Conservation (phyloP, 2,113 vertebrate genomes). For the Lophotis ruficrista region DNA sequence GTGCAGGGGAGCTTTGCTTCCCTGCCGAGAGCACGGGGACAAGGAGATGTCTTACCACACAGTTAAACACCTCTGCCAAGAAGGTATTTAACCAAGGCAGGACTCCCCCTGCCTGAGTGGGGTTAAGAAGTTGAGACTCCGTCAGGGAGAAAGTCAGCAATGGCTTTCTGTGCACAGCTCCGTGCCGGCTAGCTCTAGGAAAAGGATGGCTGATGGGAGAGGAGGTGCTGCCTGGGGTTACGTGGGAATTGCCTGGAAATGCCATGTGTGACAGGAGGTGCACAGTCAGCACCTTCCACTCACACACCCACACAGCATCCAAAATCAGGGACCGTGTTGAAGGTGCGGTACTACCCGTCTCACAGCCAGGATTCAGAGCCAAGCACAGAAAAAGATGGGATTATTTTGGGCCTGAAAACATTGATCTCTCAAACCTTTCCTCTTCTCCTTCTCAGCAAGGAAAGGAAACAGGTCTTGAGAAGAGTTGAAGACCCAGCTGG, state of each 20-base stretch:
- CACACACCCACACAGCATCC: neutral
- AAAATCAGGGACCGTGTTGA: neutral
- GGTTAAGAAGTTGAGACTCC: neutral
- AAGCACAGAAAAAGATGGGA: neutral
- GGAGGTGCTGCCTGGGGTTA: neutral
- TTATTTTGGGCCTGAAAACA: neutral
- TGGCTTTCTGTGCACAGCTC: neutral
- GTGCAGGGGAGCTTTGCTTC: neutral
- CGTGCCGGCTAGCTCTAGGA: rapidly evolving
- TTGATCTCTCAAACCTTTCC: neutral
- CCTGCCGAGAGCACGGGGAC: rapidly evolving
- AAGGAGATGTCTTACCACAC: neutral
- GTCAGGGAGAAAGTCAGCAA: neutral
- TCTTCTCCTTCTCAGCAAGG: neutral
- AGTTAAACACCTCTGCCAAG: neutral
- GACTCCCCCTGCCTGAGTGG: neutral
- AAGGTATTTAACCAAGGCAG: neutral
- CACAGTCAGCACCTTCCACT: neutral
- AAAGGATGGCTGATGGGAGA: neutral
- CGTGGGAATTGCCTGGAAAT: neutral
- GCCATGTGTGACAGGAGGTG: neutral
- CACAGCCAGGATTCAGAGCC: neutral
- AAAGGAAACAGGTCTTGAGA: neutral
- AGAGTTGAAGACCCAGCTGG: neutral
- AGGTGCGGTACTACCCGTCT: rapidly evolving